Evolutionary conservation across 2,113 vertebrate species (phyloP).

Genomic region (Notarius quadriscutis): DNA sequence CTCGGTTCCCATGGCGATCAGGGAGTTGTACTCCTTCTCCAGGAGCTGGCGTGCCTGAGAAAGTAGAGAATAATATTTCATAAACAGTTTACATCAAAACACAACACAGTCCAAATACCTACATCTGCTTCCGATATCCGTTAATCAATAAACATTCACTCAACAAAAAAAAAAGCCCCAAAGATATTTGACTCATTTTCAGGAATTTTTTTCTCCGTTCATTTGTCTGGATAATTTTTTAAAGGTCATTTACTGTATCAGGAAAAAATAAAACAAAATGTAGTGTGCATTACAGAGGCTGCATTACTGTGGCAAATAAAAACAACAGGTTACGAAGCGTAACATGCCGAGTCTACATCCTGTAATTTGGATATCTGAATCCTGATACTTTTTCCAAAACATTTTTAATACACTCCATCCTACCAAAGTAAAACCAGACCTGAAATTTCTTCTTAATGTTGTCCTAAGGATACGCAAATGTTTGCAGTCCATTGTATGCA

Average conservation of each 20-base stretch:
- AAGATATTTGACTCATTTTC: too few relatives aligned
- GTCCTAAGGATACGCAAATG: neutral
- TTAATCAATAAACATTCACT: neutral
- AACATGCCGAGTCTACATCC: neutral
- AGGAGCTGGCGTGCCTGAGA: slow-evolving; percentile 85
- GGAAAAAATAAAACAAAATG: neutral
- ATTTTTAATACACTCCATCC: neutral
- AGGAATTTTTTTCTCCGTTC: neutral
- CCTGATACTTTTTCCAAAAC: neutral
- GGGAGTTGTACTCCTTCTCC: slow-evolving; percentile 89
- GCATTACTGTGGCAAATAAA: neutral
- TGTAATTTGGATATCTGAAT: neutral
- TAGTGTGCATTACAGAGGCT: neutral
- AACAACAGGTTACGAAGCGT: neutral
- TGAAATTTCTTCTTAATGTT: neutral
- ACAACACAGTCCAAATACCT: neutral
- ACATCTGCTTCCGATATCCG: neutral
- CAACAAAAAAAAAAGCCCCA: too few relatives aligned
- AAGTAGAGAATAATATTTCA: slow-evolving; percentile 6
- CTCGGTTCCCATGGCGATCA: slow-evolving; percentile 87
- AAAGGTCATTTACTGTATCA: neutral
- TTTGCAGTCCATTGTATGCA: neutral
- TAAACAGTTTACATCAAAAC: neutral
- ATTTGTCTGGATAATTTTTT: neutral
- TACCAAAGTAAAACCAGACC: neutral